Evolutionary conservation across 2,797 vertebrate species (phyloP), one percentile per base, ranked within the genome.

Genomic region (Neoniphon sammara): DNA sequence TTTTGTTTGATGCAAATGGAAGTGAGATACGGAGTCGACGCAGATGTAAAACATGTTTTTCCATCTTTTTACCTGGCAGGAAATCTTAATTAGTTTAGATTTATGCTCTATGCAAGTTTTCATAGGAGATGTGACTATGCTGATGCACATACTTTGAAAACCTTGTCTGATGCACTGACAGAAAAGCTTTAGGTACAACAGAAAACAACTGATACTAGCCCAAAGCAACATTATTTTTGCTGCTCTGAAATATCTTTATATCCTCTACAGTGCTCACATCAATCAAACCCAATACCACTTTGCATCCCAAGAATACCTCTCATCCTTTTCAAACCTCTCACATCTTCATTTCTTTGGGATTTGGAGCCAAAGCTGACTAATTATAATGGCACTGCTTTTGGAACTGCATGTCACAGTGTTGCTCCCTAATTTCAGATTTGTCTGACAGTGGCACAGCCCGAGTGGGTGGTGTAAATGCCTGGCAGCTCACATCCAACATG

Each of bases 381-480:
- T 90, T 87, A 82, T 50, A 81, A 66, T 73, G 23, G 79, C 66
- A 10, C 63, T 78, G 73, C 57, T 68, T 77, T 82, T 75, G 57
- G 50, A 77, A 55, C 70, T 39, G 39, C 67, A 34, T 57, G 66
- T 54, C 81, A 66, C 82, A 77, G 39, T 70, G 84, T 47, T 68
- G 39, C 69, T 70, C 62, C 79, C 75, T 81, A 78, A 88, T 84
- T 86, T 87, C 78, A 75, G 67, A 87, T 79, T 74, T 76, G 78
- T 85, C 67, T 84, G 83, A 90, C 86, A 46, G 68, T 75, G 72
- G 73, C 73, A 66, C 61, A 64, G 77, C 81, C 82, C 79, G 73
- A 59, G 83, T 91, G 87, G 88, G 90, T 73, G 91, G 81, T 79
- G 78, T 70, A 74, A 80, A 85, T 66, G 83, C 70, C 84, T 87